Evolutionary conservation across 1,140 invertebrate genomes (phyloP).

Genomic region (Rhyzopertha dominica): DNA sequence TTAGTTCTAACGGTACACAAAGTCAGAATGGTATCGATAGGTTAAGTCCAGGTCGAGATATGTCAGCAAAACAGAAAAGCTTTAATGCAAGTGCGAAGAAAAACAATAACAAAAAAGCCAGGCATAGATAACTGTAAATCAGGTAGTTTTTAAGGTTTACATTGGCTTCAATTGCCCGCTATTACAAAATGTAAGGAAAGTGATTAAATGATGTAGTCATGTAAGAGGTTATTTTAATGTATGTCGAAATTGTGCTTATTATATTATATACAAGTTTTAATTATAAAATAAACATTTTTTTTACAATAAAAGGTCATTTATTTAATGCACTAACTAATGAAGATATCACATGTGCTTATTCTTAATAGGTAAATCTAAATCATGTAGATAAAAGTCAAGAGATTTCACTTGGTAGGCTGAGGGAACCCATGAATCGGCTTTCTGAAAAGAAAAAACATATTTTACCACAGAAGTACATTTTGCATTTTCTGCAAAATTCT

Average conservation of each 20-base stretch:
- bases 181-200: no score
- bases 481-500: no score
- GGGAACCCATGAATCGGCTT: slow-evolving; percentile 34
- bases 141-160: not conserved
- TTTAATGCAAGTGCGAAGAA: slow-evolving; percentile 59
- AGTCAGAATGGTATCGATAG: slow-evolving; percentile 53
- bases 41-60: slow-evolving; percentile 45
- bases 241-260: no score
- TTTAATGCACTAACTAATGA: slow-evolving; percentile 1
- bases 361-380: slow-evolving; percentile 1
- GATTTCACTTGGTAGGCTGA: slow-evolving; percentile 18
- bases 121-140: slow-evolving; percentile 56
- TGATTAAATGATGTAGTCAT: no score
- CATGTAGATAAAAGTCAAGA: not conserved
- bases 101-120: slow-evolving; percentile 62
- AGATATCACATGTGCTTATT: slow-evolving; percentile 2
- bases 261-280: slow-evolving; percentile 7
- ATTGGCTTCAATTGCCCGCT: no score
- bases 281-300: not conserved
- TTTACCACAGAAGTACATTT: slow-evolving; percentile 5
- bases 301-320: slow-evolving; percentile 2
- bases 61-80: slow-evolving; percentile 55
- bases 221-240: no score
- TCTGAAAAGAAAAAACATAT: slow-evolving; percentile 32
- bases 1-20: slow-evolving; percentile 47